Base-by-base conservation (phyloP, 1,140 invertebrate species). In the Drosophila funebris region DNA sequence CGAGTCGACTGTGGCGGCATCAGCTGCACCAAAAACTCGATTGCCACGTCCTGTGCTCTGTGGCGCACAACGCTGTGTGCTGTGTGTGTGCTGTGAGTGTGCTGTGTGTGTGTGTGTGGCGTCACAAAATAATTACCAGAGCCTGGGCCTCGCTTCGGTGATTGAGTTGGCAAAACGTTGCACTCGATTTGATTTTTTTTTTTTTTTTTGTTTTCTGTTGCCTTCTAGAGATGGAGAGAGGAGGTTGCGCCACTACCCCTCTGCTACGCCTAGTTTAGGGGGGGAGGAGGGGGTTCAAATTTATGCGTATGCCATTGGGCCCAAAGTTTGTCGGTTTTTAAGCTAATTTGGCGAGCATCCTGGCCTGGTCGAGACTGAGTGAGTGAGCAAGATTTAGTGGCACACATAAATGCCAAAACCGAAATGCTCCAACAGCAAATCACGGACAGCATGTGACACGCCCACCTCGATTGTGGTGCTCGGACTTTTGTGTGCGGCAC, bases 41-140 rank as follows among this genome's bases (percentile, higher is more conserved):
- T 84, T 89, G 76, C 70, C 66, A 79, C 43, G 64, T 57, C 62
- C 60, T 7, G 3, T 18, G 14, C 22, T 14, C 37, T 66, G 52
- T 37, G 31, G 48, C 37, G 27, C 53, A 24, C 61, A 41, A 5
- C 44, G 18, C 14, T 54, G 18, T 31, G 8, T 16, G n/a, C 41
- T 43, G 31, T 41, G 27, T 50, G 22, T 54, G n/a, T 22, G 39
- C 22, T n/a, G 29, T 14, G 31, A 41, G 46, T 16, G 11, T 29
- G n/a, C n/a, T n/a, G 11, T 8, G 53, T 31, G 31, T 31, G 18
- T 43, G 52, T 27, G 62, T 62, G 53, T 72, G 60, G 75, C 82
- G 76, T 88, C 84, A 83, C 83, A 88, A 88, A 88, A 88, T 88
- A 88, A 88, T 88, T 88, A 88, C 83, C 83, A 88, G 74, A 73